Base-by-base conservation (phyloP, 2,888 invertebrate species). In the Steinernema hermaphroditum region DNA sequence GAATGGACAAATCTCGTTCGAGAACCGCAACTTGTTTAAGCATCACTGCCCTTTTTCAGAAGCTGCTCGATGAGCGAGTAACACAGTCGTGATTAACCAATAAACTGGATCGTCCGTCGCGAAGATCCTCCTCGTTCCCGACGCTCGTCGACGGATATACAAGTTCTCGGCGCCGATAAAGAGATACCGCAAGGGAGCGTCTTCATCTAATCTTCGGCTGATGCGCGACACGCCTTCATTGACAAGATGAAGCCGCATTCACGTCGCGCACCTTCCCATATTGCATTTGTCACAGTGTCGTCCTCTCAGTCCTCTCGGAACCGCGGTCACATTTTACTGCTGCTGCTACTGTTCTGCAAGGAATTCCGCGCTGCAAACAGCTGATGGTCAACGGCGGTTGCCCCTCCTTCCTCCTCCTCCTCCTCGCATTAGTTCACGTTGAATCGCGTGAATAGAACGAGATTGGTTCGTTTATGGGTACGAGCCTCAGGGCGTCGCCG, bases 151-250 rank as follows among this genome's bases (percentile, higher is more conserved):
- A 62, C 62, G 29, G 62, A 62, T 62, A 62, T 62, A 62, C 62
- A 62, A 62, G 62, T 62, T 62, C 62, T 62, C 62, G 46, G 62
- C 62, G 62, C 62, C 62, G 62, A 62, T 62, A 62, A 62, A 62
- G 62, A 62, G 62, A 62, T 62, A 62, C 62, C 62, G 34, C 34
- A 16, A 16, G 32, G 14, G 62, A 62, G 27, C 62, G 62, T 62
- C 62, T 62, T 62, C 62, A 62, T 62, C 62, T 29, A 29, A 62
- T 62, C 62, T 62, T 29, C 27, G 16, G 62, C 62, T n/a, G n/a
- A n/a, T n/a, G n/a, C n/a, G n/a, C n/a, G n/a, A n/a, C 62, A 62
- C 62, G 62, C 62, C 62, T 62, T n/a, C 62, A 32, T 16, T 9
- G 16, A 19, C 29, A 32, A 62, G 62, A 62, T 62, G 29, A 62